Conservation (phyloP, 2,888 invertebrate species). For the Drosophila antonietae region DNA sequence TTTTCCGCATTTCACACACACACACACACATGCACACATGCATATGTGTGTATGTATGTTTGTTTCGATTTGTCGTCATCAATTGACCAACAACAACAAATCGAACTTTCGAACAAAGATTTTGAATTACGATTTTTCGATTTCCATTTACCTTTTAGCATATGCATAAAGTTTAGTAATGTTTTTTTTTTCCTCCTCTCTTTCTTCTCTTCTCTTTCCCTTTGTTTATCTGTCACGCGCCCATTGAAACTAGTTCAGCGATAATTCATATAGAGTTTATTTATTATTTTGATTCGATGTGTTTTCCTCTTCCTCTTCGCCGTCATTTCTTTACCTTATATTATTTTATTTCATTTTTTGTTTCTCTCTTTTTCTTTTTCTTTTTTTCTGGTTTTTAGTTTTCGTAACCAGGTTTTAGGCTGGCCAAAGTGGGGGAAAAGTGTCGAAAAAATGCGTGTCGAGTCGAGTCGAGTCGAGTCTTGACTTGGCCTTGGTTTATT, state of each 20-base stretch:
- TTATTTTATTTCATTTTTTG: not conserved
- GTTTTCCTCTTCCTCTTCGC: not conserved
- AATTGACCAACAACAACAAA: conserved; percentile 28
- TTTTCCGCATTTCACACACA: conserved; percentile 72
- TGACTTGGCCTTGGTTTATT: conserved; percentile 49
- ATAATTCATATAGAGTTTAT: conserved; percentile 62
- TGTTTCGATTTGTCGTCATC: conserved; percentile 32
- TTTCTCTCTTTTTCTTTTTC: conserved; percentile 5
- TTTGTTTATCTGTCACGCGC: conserved; percentile 40
- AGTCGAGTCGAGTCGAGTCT: conserved; percentile 46
- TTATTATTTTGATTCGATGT: conserved; percentile 27
- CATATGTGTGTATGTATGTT: not conserved
- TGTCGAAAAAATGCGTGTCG: conserved; percentile 61
- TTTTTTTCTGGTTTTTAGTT: conserved; percentile 15
- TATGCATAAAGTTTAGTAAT: conserved; percentile 22
- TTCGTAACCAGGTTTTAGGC: conserved; percentile 47
- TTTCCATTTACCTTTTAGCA: conserved; percentile 32
- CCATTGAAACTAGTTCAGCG: conserved; percentile 63
- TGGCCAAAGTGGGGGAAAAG: conserved; percentile 43
- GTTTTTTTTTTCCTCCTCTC: not conserved
- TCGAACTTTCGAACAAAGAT: conserved; percentile 36
- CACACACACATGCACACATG: conserved; percentile 30
- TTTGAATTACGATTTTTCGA: conserved; percentile 16
- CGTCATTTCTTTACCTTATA: conserved; percentile 7
- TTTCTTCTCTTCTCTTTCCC: not conserved